A percentile compares a stretch with the other conserved stretches of the same genome.
phyloP scores from a whole-genome alignment of 2,888 invertebrate species.

The Seira musarum region DNA sequence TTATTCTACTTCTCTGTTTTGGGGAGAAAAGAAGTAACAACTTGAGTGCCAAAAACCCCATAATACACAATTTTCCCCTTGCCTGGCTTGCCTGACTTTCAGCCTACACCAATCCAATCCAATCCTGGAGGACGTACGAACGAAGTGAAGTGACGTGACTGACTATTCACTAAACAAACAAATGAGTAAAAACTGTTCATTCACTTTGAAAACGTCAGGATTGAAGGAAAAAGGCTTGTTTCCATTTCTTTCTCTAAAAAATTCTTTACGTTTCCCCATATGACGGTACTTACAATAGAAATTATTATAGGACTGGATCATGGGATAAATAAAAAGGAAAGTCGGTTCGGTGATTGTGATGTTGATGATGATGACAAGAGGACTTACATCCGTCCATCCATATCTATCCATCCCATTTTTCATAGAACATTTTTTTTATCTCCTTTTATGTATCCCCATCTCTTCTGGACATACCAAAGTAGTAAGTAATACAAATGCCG shows the following conservation, averaged over 20 bases:
- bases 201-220: conserved; percentile 34
- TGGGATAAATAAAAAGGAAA: conserved; percentile 20
- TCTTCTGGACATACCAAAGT: background rate
- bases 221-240: no score
- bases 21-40: conserved; percentile 38
- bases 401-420: conserved; percentile 16
- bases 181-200: conserved; percentile 43
- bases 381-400: conserved; percentile 43
- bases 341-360: background rate
- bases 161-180: conserved; percentile 58
- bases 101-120: no score
- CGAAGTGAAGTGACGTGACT: no score
- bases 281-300: no score
- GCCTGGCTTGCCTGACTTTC: conserved; percentile 31
- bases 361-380: conserved; percentile 32
- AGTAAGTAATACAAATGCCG: background rate
- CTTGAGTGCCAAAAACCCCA: conserved; percentile 39
- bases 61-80: conserved; percentile 41
- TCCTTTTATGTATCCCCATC: conserved; percentile 17
- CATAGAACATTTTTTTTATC: no score
- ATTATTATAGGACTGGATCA: no score
- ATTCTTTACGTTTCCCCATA: no score
- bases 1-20: no score
- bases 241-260: no score
- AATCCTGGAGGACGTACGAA: no score